phyloP scores from a whole-genome alignment of 2,797 vertebrate species.

The Schizopygopsis malacanthus region DNA sequence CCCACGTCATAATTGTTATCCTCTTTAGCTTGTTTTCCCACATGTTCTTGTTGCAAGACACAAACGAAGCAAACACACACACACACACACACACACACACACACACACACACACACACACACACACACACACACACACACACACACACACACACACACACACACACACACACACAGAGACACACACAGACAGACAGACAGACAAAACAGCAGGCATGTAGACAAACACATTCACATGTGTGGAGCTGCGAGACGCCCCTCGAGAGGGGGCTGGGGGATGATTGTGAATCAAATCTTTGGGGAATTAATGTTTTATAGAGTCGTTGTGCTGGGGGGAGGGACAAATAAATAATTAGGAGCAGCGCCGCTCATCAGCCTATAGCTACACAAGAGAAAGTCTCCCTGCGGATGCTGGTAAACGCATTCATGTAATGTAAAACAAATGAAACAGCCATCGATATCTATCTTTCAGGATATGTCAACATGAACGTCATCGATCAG shows the following conservation, averaged over 20 bases:
- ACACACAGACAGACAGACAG: conserved; percentile 1
- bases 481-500: conserved; percentile 44
- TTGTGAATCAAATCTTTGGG: conserved; percentile 65
- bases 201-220: conserved; percentile 35
- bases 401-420: conserved; percentile 45
- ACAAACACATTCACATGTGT: conserved; percentile 18
- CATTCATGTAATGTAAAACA: conserved; percentile 48
- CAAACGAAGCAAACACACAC: not conserved
- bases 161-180: not conserved
- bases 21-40: not conserved
- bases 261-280: conserved; percentile 59
- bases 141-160: not conserved
- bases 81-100: conserved; percentile 10
- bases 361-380: conserved; percentile 44
- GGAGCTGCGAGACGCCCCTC: not conserved
- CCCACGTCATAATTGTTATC: too few species aligned
- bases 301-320: conserved; percentile 72
- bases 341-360: conserved; percentile 76
- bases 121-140: conserved; percentile 9
- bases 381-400: conserved; percentile 53
- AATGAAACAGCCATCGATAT: conserved; percentile 44
- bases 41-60: conserved; percentile 10
- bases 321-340: conserved; percentile 58
- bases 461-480: conserved; percentile 45
- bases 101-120: not conserved